phyloP scores from a whole-genome alignment of 2,888 invertebrate species.

The Stenotaenia linearis region DNA sequence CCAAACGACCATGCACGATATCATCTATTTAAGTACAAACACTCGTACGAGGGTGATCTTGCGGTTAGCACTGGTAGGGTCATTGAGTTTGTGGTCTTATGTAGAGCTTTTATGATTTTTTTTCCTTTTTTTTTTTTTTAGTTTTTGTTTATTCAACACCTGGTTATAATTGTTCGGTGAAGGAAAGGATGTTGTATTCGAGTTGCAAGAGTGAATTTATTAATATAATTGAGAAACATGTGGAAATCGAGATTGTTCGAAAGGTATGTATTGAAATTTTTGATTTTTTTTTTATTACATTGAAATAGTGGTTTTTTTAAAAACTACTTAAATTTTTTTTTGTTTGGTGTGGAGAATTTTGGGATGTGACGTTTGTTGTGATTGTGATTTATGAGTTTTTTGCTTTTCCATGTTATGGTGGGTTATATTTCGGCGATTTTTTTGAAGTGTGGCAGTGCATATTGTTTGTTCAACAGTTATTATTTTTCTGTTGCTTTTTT shows the following conservation, averaged over 20 bases:
- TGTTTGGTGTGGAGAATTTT: neutral
- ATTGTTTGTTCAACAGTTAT: no score
- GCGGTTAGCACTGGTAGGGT: constrained; percentile 73
- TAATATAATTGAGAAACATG: constrained; percentile 65
- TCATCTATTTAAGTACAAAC: constrained; percentile 84
- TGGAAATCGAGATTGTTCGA: constrained; percentile 74
- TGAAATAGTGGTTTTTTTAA: neutral
- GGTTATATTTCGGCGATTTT: no score
- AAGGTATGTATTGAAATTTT: constrained; percentile 57
- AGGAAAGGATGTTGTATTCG: constrained; percentile 97
- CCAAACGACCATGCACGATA: constrained; percentile 83
- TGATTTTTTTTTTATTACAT: neutral
- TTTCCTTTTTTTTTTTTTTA: constrained; percentile 48
- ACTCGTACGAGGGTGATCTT: constrained; percentile 87
- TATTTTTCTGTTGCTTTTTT: no score
- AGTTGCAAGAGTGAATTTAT: constrained; percentile 92
- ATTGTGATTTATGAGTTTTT: no score
- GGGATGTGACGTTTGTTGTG: no score
- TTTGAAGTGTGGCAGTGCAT: no score
- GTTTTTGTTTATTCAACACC: constrained; percentile 99
- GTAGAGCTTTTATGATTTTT: no score
- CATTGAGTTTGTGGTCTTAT: neutral
- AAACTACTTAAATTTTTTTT: neutral
- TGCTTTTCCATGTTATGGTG: no score
- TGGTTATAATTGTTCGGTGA: constrained; percentile 89